Evolutionary conservation across 2,113 vertebrate species (phyloP), one percentile per base, ranked within the genome.

Genomic region (Hirundichthys speculiger): DNA sequence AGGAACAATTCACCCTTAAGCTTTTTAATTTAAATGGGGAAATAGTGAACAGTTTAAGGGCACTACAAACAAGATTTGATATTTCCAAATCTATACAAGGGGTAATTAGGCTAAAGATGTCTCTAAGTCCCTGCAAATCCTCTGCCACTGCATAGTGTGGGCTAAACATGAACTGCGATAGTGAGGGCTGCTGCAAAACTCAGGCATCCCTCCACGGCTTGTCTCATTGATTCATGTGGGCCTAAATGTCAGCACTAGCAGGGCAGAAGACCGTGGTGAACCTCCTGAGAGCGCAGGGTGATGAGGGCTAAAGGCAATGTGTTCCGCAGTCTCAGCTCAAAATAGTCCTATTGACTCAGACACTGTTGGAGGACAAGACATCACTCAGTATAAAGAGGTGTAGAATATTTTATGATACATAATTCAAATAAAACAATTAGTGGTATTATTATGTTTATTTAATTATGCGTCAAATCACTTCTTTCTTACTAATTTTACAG

Each of bases 161-260:
- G 73, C 52, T 77, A 73, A 78, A 83, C 80, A 63, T 83, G 74
- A 84, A 53, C 70, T 5, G 22, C 39, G 61, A 38, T 30, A 54
- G 42, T 60, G 69, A 55, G 63, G 43, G 56, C 69, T 19, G 55
- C 68, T 83, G 64, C 55, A 55, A 84, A 82, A 82, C 73, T 56
- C 69, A 82, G 76, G 54, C 72, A 67, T 68, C 78, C 80, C 79
- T 82, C 81, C 19, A 22, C 65, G 74, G 84, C 75, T 74, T 81
- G 79, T 86, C 83, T 85, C 81, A 90, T 87, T 90, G 88, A 92
- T 92, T 90, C 81, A 89, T 61, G 70, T 82, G 72, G 77, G 75
- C 66, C 86, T 91, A 91, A 93, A 92, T 92, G 89, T 92, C 91
- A 91, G 77, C 81, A 85, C 83, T 84, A 84, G 85, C 72, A 78